Percentiles rank a stretch among this genome's conserved stretches.
Conservation (phyloP, 2,797 vertebrate genomes). For the Crenuchus spilurus region DNA sequence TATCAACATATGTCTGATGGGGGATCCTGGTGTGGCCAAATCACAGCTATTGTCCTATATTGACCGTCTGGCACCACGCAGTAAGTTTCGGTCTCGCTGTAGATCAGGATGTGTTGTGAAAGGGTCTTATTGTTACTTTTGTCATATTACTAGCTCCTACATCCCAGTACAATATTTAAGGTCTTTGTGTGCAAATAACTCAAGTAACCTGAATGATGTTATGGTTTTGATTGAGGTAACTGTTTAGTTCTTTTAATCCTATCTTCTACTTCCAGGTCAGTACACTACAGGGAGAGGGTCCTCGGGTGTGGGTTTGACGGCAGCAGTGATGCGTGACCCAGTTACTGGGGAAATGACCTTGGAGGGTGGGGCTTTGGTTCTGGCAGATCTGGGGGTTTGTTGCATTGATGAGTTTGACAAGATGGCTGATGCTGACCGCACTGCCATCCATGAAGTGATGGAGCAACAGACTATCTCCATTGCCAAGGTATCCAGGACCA, state of each 20-base stretch:
- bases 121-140: no score
- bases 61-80: constrained; percentile 89
- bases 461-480: constrained; percentile 96
- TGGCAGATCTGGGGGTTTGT: constrained; percentile 90
- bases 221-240: no score
- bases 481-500: constrained; percentile 82
- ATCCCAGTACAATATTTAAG: no score
- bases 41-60: constrained; percentile 97
- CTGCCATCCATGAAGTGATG: constrained; percentile 95
- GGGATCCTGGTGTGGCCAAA: constrained; percentile 93
- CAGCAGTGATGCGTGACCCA: constrained; percentile 89
- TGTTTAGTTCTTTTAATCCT: no score
- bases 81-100: constrained; percentile 83
- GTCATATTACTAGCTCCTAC: no score
- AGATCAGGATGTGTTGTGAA: no score
- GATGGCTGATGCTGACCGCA: constrained; percentile 90
- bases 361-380: constrained; percentile 89
- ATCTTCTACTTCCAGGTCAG: constrained; percentile 89
- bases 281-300: constrained; percentile 93
- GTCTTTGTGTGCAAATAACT: no score
- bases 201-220: no score
- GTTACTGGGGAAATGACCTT: constrained; percentile 87
- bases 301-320: constrained; percentile 90
- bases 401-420: constrained; percentile 97
- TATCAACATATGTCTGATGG: constrained; percentile 95